Evolutionary conservation across 2,113 vertebrate species (phyloP).

Genomic region (Paedocypris sp.): DNA sequence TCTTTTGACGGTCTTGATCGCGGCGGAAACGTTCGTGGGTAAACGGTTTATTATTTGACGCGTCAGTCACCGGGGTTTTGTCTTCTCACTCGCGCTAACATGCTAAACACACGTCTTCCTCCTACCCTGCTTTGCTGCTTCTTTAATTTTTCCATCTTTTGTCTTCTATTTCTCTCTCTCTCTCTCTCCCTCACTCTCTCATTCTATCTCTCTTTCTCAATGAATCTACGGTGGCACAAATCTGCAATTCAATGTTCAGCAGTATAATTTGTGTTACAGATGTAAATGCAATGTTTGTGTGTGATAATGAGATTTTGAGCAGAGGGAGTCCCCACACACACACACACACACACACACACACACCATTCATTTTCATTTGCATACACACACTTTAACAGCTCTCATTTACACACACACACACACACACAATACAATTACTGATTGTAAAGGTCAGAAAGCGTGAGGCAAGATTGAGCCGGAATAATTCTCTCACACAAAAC

Average conservation of each 20-base stretch:
- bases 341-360: constrained; percentile 16
- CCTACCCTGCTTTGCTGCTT: no score
- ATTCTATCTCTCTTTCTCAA: neutral
- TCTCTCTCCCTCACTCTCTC: neutral
- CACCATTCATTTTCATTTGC: no score
- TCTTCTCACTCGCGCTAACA: no score
- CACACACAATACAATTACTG: constrained; percentile 30
- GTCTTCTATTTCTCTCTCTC: neutral
- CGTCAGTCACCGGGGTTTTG: no score
- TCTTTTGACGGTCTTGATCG: no score
- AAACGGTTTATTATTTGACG: no score
- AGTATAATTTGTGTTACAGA: constrained; percentile 41
- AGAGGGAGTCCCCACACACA: constrained; percentile 19
- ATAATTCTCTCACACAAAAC: neutral
- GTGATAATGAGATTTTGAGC: constrained; percentile 36
- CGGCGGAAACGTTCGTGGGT: no score
- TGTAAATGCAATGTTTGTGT: constrained; percentile 46
- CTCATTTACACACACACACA: neutral
- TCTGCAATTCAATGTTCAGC: constrained; percentile 41
- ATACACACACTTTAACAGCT: no score
- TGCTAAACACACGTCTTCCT: no score
- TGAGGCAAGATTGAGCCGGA: neutral
- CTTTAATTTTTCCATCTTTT: no score
- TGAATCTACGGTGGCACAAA: constrained; percentile 6
- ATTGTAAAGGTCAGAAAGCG: constrained; percentile 35